Conservation (phyloP, 1,140 invertebrate genomes). For the Palaemon carinicauda region DNA sequence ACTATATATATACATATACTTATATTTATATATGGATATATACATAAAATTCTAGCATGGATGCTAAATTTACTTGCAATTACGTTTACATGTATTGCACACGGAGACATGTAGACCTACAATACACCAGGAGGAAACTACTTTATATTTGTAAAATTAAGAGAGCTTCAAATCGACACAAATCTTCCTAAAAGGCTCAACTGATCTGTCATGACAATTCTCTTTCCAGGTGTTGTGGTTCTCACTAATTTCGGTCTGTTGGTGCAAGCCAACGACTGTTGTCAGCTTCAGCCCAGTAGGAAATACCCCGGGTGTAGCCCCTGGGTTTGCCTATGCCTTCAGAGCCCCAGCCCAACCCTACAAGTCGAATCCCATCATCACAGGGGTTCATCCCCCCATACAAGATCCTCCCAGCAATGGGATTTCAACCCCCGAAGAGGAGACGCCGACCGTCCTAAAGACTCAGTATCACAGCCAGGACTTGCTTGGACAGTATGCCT, state of each 20-base stretch:
- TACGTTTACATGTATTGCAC: too few species aligned
- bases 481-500: conserved; percentile 67
- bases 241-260: background rate
- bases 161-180: too few species aligned
- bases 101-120: too few species aligned
- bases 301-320: conserved; percentile 52
- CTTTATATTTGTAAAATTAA: too few species aligned
- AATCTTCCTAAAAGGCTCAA: background rate
- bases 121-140: too few species aligned
- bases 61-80: too few species aligned
- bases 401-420: background rate
- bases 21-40: too few species aligned
- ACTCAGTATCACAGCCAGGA: conserved; percentile 60
- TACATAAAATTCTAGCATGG: too few species aligned
- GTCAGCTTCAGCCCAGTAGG: conserved; percentile 46
- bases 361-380: background rate
- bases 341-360: conserved; percentile 26
- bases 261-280: conserved; percentile 38
- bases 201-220: background rate
- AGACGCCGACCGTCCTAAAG: conserved; percentile 11
- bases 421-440: background rate
- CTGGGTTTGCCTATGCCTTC: conserved; percentile 59
- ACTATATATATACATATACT: too few species aligned
- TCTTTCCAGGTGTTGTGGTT: conserved; percentile 30
- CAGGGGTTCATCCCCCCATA: background rate